phyloP scores from a whole-genome alignment of 2,113 vertebrate genomes.

The Epinephelus fuscoguttatus region DNA sequence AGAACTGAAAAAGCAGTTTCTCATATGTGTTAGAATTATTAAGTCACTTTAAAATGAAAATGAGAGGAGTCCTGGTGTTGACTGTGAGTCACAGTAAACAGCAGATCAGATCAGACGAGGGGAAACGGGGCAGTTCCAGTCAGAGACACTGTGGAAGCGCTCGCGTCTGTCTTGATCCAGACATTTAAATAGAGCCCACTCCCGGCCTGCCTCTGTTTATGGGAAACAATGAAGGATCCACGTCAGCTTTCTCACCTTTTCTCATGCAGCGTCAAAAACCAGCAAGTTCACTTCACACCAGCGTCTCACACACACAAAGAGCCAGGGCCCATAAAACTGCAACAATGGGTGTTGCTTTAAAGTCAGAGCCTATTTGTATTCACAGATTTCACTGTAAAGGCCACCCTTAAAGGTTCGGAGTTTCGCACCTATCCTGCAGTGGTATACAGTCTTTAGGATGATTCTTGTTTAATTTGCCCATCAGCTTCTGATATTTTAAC shows the following conservation, averaged over 20 bases:
- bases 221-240: conserved; percentile 46
- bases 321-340: conserved; percentile 50
- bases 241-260: conserved; percentile 64
- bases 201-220: conserved; percentile 31
- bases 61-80: neutral
- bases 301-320: conserved; percentile 59
- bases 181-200: conserved; percentile 16
- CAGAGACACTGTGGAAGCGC: neutral
- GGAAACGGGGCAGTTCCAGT: conserved; percentile 8
- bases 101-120: neutral
- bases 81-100: conserved; percentile 13
- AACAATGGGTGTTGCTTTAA: conserved; percentile 55
- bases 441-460: neutral
- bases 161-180: conserved; percentile 3
- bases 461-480: neutral
- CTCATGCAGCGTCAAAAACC: conserved; percentile 69
- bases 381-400: conserved; percentile 15
- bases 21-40: neutral
- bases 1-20: neutral
- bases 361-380: conserved; percentile 54
- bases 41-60: neutral
- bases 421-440: neutral
- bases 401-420: neutral
- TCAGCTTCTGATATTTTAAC: neutral
- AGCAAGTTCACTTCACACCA: conserved; percentile 75